Evolutionary conservation across 2,888 invertebrate species (phyloP).

Genomic region (Scaptomyza tumidula): DNA sequence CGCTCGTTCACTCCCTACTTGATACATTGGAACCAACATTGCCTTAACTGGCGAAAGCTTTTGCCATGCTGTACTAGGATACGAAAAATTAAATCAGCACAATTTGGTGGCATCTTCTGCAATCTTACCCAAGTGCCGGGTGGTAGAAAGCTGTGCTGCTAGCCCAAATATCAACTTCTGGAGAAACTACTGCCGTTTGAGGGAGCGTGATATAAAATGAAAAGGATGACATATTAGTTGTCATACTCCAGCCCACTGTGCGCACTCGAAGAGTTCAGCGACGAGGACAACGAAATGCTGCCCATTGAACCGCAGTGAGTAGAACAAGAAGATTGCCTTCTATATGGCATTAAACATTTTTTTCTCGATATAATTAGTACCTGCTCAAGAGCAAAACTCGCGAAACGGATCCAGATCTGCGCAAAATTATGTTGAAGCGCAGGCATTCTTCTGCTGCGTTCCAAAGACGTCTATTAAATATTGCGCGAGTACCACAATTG

Average conservation of each 20-base stretch:
- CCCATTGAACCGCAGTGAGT: constrained; percentile 90
- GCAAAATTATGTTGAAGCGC: too few relatives aligned
- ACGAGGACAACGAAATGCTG: constrained; percentile 94
- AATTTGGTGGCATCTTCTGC: constrained; percentile 88
- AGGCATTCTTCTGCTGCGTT: too few relatives aligned
- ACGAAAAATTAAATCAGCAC: constrained; percentile 89
- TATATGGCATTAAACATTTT: neutral
- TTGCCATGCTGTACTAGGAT: constrained; percentile 89
- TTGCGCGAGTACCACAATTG: constrained; percentile 96
- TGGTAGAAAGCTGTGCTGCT: constrained; percentile 88
- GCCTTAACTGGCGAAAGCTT: constrained; percentile 88
- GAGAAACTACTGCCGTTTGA: constrained; percentile 88
- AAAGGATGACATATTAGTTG: constrained; percentile 91
- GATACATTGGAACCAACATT: constrained; percentile 85
- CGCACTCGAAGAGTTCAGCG: constrained; percentile 94
- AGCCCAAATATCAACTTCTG: constrained; percentile 86
- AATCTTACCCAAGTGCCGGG: constrained; percentile 87
- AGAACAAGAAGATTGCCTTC: neutral
- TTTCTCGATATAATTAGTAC: constrained; percentile 84
- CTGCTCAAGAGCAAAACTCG: constrained; percentile 90
- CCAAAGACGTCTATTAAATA: too few relatives aligned
- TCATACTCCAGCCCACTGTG: constrained; percentile 93
- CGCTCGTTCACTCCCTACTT: constrained; percentile 86
- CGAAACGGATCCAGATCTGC: constrained; percentile 91
- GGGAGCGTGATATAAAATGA: constrained; percentile 87